A percentile compares a stretch with the other conserved stretches of the same genome.
phyloP scores from a whole-genome alignment of 2,888 invertebrate genomes.

The Unio delphinus region DNA sequence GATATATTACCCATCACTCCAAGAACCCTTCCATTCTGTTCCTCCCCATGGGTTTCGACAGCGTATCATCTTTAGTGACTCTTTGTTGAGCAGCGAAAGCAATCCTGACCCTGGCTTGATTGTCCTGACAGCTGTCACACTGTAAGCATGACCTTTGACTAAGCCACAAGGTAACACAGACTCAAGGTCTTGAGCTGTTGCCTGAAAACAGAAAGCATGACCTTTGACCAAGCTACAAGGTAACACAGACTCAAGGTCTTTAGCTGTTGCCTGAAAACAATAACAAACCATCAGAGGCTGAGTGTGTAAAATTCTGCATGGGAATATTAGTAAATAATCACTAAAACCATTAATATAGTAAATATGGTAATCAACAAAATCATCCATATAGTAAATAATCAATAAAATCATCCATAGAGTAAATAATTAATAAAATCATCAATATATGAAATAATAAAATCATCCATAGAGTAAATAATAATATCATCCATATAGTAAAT shows the following conservation, averaged over 20 bases:
- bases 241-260: conserved; percentile 73
- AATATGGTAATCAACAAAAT: too few species aligned
- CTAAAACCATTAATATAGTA: too few species aligned
- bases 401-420: too few species aligned
- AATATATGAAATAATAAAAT: too few species aligned
- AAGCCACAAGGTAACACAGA: conserved; percentile 74
- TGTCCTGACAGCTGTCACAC: conserved; percentile 75
- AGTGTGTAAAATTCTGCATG: too few species aligned
- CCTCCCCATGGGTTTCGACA: conserved; percentile 76
- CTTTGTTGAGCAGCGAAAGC: conserved; percentile 67
- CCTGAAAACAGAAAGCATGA: conserved; percentile 71
- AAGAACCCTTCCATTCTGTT: conserved; percentile 75
- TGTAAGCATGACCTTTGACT: conserved; percentile 77
- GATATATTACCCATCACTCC: conserved; percentile 73
- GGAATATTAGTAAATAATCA: too few species aligned
- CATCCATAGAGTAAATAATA: too few species aligned
- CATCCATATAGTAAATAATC: too few species aligned
- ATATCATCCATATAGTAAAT: too few species aligned
- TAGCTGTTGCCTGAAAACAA: conserved; percentile 1
- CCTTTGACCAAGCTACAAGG: conserved; percentile 75
- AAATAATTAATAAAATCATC: too few species aligned
- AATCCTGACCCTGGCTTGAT: conserved; percentile 60
- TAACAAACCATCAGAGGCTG: too few species aligned
- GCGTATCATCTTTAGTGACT: conserved; percentile 74
- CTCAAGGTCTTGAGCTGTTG: conserved; percentile 70